Evolutionary conservation across 2,888 invertebrate genomes (phyloP), one percentile per base, ranked within the genome.

Genomic region (Cheilosia pagana): DNA sequence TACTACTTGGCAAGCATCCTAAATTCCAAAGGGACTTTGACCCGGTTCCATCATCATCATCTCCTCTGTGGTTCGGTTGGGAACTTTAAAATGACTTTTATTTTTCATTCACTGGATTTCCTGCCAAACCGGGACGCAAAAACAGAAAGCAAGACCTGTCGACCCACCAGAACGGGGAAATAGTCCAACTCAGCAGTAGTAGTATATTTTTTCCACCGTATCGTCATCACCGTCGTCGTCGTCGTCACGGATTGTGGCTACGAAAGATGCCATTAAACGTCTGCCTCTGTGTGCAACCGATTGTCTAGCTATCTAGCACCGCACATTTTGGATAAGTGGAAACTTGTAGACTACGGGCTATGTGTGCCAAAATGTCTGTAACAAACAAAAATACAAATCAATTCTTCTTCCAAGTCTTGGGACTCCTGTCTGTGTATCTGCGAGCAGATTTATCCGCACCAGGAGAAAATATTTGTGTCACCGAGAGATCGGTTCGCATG

Each of bases 1-100:
- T 65, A 74, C 75, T 57, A 71, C 65, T 81, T 75, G 79, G 85
- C 75, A 81, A 60, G n/a, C 70, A 76, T 85, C 48, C 48, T 74
- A 71, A 65, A 62, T 81, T 76, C 75, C 81, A 85, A 85, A 50
- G 71, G 83, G 85, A 81, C 85, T 85, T 85, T 85, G 85, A 85
- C 85, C 85, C 71, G 81, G 48, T 81, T 85, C 70, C 59, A 55
- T 71, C 45, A 28, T 50, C 43, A 19, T 25, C 50, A 23, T 12
- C 48, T 23, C 21, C 16, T 31, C 19, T 59, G 21, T 43, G 41
- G 16, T 21, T 28, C 55, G 43, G 53, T 41, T 35, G 35, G 55
- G 55, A 50, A 28, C 81, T 50, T 67, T 72, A 53, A 76, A 60
- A 55, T 65, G 23, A 77, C 77, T 77, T 72, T 71, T 72, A 65